Conservation (phyloP, 2,113 vertebrate species). For the Rhinichthys klamathensis region DNA sequence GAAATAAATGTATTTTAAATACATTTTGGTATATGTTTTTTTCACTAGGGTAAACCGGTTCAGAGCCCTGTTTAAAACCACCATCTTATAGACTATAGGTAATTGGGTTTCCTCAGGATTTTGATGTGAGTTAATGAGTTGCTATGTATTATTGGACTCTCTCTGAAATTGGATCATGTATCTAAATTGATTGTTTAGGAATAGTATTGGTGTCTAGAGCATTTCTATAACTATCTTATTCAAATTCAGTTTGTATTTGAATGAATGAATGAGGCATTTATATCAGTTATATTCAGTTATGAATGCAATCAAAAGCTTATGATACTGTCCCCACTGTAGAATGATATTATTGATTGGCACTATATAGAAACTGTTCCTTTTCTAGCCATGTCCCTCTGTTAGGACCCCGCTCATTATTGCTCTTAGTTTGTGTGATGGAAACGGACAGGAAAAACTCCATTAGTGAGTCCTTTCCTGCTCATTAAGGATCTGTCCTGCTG, state of each 20-base stretch:
- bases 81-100: neutral
- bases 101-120: neutral
- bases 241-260: neutral
- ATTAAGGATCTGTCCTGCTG: constrained; percentile 72
- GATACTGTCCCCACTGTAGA: neutral
- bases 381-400: constrained; percentile 29
- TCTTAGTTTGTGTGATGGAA: constrained; percentile 70
- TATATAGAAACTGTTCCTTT: constrained; percentile 45
- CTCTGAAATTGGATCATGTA: neutral
- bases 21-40: no score
- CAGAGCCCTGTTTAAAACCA: neutral
- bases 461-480: constrained; percentile 69
- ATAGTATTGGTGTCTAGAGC: neutral
- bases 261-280: no score
- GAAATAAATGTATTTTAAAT: no score
- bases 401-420: constrained; percentile 62
- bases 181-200: constrained; percentile 7
- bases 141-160: neutral
- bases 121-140: neutral
- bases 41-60: no score
- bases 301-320: neutral
- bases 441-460: constrained; percentile 58
- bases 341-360: constrained; percentile 37
- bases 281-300: no score
- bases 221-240: neutral